Base-by-base conservation (phyloP, 2,888 invertebrate species). In the Melinopterus prodromus region DNA sequence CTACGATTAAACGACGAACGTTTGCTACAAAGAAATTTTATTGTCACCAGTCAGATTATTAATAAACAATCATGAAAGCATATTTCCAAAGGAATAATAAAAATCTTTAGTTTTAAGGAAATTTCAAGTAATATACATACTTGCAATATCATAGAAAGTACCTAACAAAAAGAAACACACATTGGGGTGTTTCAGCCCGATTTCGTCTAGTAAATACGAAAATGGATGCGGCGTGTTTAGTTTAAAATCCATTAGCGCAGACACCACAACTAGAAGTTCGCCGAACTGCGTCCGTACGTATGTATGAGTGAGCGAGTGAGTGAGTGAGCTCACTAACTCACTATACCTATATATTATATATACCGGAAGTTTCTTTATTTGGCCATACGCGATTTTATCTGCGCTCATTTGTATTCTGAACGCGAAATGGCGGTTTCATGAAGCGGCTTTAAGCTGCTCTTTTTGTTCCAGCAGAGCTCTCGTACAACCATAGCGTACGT, bases 351-450 rank as follows among this genome's bases (percentile, higher is more conserved):
- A 74, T 74, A 37, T 53, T 74, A 37, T 74, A 74, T 37, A 35
- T 35, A 37, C 36, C 74, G 74, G 37, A 37, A 74, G 35, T 74
- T 74, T 74, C 74, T 74, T 37, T 74, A 74, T 74, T 74, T 74
- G 74, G 74, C 35, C 74, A 26, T 35, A 35, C 74, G 74, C 35
- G 74, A 14, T 74, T 74, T 74, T 74, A 74, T 74, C 74, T 37
- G 35, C 36, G 36, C 74, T 74, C 74, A 74, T 74, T 74, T 74
- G 74, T 74, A 74, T 74, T 74, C 74, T 26, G 37, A 74, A 74
- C 74, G 37, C 74, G 36, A 36, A 36, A 9, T 37, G 36, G 74
- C 74, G 37, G 74, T 35, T 74, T 74, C 74, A 74, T 74, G 74
- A 74, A 74, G 36, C 53, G 12, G 53, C 53, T 53, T 53, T 53